Evolutionary conservation across 2,797 vertebrate species (phyloP).

Genomic region (Amblyraja radiata): DNA sequence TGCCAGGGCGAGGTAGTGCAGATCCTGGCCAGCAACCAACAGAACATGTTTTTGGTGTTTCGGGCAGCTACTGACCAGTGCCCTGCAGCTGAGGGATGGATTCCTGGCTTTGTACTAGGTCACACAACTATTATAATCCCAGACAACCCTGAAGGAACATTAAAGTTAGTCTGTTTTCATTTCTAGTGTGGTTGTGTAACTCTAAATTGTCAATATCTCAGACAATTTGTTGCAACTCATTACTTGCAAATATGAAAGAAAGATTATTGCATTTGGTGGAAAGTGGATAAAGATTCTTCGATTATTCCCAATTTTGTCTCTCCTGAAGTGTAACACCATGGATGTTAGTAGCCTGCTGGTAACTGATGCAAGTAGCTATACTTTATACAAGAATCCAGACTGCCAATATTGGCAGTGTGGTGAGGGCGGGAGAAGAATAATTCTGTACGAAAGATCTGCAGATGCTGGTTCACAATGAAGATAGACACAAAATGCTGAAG

Average conservation of each 20-base stretch:
- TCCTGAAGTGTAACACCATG: neutral
- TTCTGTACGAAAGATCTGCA: too few species aligned
- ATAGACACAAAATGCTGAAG: too few species aligned
- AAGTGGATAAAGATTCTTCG: neutral
- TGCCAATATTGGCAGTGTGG: neutral
- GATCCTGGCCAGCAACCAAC: slow-evolving; percentile 98
- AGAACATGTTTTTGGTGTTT: slow-evolving; percentile 99
- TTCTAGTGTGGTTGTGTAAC: slow-evolving; percentile 28
- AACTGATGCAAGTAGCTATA: neutral
- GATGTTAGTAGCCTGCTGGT: neutral
- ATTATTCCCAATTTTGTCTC: slow-evolving; percentile 1
- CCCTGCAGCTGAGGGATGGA: slow-evolving; percentile 98
- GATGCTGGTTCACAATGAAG: too few species aligned
- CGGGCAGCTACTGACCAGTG: slow-evolving; percentile 92
- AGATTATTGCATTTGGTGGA: neutral
- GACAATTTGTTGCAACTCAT: neutral
- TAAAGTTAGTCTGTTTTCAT: slow-evolving; percentile 72
- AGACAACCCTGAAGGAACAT: slow-evolving; percentile 83
- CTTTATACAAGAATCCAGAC: neutral
- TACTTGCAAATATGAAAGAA: neutral
- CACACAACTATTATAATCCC: slow-evolving; percentile 84
- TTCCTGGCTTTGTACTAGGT: slow-evolving; percentile 94
- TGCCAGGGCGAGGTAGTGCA: slow-evolving; percentile 96
- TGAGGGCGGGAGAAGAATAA: neutral
- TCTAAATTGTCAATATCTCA: neutral